These are phyloP conservation scores for Globodera rostochiensis DNA, from an alignment of 1,140 invertebrate genomes.

Conservation along the genomic window DNA sequence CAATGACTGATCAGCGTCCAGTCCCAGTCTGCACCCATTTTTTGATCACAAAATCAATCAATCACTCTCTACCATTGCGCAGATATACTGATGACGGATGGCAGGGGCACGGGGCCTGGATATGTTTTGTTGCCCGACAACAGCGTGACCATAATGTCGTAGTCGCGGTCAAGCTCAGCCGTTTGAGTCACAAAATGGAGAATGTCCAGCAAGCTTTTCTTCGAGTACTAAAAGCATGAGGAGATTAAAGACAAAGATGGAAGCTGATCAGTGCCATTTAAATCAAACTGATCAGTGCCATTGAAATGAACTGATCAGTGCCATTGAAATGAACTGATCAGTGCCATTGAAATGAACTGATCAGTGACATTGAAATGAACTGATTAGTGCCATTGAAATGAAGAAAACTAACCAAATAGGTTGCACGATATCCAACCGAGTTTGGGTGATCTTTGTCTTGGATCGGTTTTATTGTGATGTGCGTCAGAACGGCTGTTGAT, in stretches of 20 bases:
- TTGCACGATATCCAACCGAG: neutral
- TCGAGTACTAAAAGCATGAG: neutral
- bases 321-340: no score
- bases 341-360: neutral
- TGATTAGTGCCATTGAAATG: neutral
- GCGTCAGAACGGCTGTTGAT: slow-evolving; percentile 4
- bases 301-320: no score
- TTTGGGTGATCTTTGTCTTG: slow-evolving; percentile 9
- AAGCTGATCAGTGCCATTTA: no score
- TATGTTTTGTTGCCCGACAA: neutral
- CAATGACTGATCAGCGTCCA: no score
- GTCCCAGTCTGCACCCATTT: no score
- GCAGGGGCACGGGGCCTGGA: neutral
- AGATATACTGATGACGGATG: neutral
- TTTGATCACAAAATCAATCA: no score
- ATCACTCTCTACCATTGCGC: neutral
- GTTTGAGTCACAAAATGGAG: neutral
- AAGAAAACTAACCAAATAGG: neutral
- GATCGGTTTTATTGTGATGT: neutral
- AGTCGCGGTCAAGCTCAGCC: neutral
- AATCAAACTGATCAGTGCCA: no score
- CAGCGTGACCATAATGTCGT: neutral
- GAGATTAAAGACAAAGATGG: neutral
- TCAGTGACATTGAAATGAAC: neutral
- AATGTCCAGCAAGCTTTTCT: neutral